Evolutionary conservation across 1,140 invertebrate species (phyloP).

Genomic region (Phocides pigmalion): DNA sequence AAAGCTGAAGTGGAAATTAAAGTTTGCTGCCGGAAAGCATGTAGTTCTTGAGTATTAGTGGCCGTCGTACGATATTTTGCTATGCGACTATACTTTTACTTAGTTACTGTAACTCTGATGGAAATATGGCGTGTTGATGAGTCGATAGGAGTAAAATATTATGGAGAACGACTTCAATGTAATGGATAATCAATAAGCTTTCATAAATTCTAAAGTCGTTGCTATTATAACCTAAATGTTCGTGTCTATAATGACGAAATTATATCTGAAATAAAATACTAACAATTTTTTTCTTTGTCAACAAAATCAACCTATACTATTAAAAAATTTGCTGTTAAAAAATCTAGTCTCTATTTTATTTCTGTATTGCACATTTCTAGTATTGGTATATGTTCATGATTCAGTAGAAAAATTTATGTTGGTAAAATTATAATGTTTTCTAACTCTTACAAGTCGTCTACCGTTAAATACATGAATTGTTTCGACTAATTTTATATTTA

Average conservation of each 20-base stretch:
- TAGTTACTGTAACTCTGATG: conserved; percentile 37
- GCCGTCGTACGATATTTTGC: conserved; percentile 25
- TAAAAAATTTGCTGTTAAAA: conserved; percentile 10
- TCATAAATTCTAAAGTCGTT: conserved; percentile 35
- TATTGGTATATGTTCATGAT: conserved; percentile 2
- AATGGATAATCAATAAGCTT: conserved; percentile 39
- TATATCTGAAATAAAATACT: conserved; percentile 3
- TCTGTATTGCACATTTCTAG: not conserved
- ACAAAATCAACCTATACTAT: conserved; percentile 11
- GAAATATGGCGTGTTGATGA: conserved; percentile 39
- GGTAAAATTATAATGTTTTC: conserved; percentile 41
- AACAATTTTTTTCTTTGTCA: conserved; percentile 22
- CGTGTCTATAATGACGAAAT: conserved; percentile 15
- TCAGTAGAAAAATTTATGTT: not conserved
- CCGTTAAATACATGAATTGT: conserved; percentile 39
- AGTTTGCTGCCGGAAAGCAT: conserved; percentile 57
- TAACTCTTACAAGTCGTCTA: conserved; percentile 63
- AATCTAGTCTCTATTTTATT: not conserved
- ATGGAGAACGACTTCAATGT: conserved; percentile 38
- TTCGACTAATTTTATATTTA: conserved; percentile 70
- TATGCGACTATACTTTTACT: conserved; percentile 35
- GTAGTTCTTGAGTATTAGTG: conserved; percentile 37
- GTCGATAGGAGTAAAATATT: conserved; percentile 34
- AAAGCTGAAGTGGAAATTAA: conserved; percentile 63
- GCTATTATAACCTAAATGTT: conserved; percentile 35